phyloP scores from a whole-genome alignment of 2,888 invertebrate species.

The Ypsolopha scabrella region DNA sequence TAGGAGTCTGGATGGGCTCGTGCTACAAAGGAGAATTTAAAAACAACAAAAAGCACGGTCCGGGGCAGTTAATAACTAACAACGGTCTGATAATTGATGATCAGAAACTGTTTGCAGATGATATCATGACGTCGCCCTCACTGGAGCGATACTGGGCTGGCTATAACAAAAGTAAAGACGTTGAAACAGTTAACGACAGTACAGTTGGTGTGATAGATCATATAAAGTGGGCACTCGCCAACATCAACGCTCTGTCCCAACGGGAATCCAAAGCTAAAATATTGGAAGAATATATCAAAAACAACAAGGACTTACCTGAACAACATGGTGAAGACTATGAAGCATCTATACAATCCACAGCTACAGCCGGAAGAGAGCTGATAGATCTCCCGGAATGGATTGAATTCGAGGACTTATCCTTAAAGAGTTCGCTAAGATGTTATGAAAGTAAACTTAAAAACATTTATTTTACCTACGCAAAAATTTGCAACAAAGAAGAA shows the following conservation, averaged over 20 bases:
- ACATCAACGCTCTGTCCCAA: constrained; percentile 1
- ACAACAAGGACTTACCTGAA: no score
- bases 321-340: no score
- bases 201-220: constrained; percentile 56
- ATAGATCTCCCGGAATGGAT: constrained; percentile 22
- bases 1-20: constrained; percentile 66
- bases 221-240: constrained; percentile 32
- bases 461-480: constrained; percentile 66
- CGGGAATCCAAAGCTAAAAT: no score
- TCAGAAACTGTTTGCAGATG: constrained; percentile 60
- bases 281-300: no score
- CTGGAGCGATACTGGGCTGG: no score
- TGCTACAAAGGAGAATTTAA: constrained; percentile 68
- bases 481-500: constrained; percentile 43
- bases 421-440: constrained; percentile 51
- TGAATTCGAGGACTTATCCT: constrained; percentile 50
- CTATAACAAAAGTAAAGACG: no score
- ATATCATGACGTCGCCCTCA: constrained; percentile 29
- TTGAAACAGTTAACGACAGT: constrained; percentile 21
- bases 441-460: constrained; percentile 56
- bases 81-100: constrained; percentile 62
- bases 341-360: no score
- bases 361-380: constrained; percentile 5
- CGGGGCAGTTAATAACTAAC: constrained; percentile 65
- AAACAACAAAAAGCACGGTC: constrained; percentile 68